Percentiles rank a stretch among this genome's conserved stretches.
Conservation (phyloP, 1,140 invertebrate genomes). For the Venustaconcha ellipsiformis region DNA sequence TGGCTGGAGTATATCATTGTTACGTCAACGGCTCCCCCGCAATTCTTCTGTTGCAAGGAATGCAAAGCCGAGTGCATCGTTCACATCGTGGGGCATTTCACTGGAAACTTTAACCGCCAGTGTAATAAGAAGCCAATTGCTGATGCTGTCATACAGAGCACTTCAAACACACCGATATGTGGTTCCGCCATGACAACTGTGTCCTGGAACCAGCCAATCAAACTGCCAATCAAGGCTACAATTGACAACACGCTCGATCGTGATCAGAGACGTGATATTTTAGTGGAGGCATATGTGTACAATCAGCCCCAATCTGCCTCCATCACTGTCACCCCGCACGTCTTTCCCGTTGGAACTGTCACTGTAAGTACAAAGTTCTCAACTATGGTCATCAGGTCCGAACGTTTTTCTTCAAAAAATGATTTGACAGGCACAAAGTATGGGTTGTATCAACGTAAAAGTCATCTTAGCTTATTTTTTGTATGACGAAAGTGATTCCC, state of each 20-base stretch:
- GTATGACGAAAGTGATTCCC: too few relatives aligned
- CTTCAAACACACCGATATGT: slow-evolving; percentile 20
- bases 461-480: too few relatives aligned
- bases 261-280: slow-evolving; percentile 18
- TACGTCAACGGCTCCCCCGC: slow-evolving; percentile 14
- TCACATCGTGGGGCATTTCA: slow-evolving; percentile 24
- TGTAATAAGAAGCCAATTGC: slow-evolving; percentile 11
- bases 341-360: slow-evolving; percentile 2
- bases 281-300: slow-evolving; percentile 21
- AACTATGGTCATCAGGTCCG: too few relatives aligned
- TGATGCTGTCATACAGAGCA: slow-evolving; percentile 13
- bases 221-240: slow-evolving; percentile 23
- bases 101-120: slow-evolving; percentile 2
- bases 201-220: slow-evolving; percentile 20
- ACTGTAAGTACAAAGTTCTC: not conserved
- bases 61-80: slow-evolving; percentile 28
- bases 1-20: slow-evolving; percentile 14
- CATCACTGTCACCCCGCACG: slow-evolving; percentile 14
- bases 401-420: too few relatives aligned
- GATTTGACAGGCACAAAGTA: too few relatives aligned
- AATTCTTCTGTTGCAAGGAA: slow-evolving; percentile 25
- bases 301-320: slow-evolving; percentile 17
- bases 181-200: slow-evolving; percentile 21
- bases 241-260: slow-evolving; percentile 19
- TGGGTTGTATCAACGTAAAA: too few relatives aligned